Conservation (phyloP, 64 coral and sea anemone genomes). For the Actinia tenebrosa region DNA sequence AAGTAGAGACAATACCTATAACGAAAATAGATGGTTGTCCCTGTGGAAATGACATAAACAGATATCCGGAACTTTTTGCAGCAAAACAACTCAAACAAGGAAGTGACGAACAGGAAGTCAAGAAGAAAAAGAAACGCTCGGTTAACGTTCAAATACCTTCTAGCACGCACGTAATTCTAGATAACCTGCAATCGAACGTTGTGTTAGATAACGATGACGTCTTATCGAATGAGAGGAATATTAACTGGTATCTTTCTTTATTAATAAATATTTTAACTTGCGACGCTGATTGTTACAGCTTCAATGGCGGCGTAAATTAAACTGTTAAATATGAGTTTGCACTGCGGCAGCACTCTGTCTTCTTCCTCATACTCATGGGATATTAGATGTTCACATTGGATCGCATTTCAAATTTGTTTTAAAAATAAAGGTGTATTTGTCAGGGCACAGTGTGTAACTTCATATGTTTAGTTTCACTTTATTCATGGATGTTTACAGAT, state of each 20-base stretch:
- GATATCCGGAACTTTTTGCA: not conserved
- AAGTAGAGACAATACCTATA: not conserved
- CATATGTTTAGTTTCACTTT: no score
- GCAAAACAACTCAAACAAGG: not conserved
- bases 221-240: not conserved
- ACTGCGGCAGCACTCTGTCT: no score
- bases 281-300: not conserved
- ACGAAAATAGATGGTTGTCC: not conserved
- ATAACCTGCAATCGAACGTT: not conserved
- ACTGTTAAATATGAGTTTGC: no score
- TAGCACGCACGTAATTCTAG: not conserved
- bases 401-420: no score
- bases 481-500: no score
- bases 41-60: not conserved
- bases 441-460: no score
- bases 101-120: not conserved
- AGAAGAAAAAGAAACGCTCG: not conserved
- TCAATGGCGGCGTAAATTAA: no score
- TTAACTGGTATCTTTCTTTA: slow-evolving; percentile 12
- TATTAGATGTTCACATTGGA: no score
- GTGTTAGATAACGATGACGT: not conserved
- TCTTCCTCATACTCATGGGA: no score
- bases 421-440: no score
- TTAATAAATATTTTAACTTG: not conserved
- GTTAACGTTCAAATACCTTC: not conserved